Conservation (phyloP, 2,888 invertebrate species). For the Patella ulyssiponensis region DNA sequence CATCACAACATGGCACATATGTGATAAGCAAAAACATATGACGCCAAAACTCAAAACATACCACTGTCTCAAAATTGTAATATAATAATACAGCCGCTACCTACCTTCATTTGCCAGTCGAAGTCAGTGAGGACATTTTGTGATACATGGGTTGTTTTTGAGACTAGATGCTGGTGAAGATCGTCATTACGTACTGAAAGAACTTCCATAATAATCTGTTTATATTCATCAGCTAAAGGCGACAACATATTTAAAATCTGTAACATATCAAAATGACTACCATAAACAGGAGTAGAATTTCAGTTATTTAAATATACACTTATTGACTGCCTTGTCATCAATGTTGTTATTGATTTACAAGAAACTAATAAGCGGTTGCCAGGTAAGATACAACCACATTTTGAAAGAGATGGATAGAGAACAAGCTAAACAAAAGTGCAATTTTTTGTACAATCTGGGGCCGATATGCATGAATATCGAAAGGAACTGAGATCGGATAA, state of each 20-base stretch:
- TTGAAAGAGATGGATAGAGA: too few species aligned
- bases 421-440: too few species aligned
- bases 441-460: too few species aligned
- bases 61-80: slow-evolving; percentile 76
- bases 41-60: neutral
- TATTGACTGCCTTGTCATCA: too few species aligned
- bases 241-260: slow-evolving; percentile 50
- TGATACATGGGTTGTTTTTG: slow-evolving; percentile 57
- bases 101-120: slow-evolving; percentile 69
- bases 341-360: too few species aligned
- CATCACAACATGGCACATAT: too few species aligned
- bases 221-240: slow-evolving; percentile 51
- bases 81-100: slow-evolving; percentile 78
- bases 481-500: too few species aligned
- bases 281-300: too few species aligned
- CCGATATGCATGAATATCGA: too few species aligned
- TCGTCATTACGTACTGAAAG: slow-evolving; percentile 53
- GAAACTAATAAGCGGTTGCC: too few species aligned
- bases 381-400: too few species aligned
- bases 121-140: slow-evolving; percentile 62
- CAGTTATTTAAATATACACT: too few species aligned
- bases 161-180: slow-evolving; percentile 48
- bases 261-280: neutral
- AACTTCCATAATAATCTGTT: slow-evolving; percentile 51
- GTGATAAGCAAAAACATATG: neutral